Evolutionary conservation across 2,888 invertebrate genomes (phyloP), one percentile per base, ranked within the genome.

Genomic region (Minunthozetes semirufus): DNA sequence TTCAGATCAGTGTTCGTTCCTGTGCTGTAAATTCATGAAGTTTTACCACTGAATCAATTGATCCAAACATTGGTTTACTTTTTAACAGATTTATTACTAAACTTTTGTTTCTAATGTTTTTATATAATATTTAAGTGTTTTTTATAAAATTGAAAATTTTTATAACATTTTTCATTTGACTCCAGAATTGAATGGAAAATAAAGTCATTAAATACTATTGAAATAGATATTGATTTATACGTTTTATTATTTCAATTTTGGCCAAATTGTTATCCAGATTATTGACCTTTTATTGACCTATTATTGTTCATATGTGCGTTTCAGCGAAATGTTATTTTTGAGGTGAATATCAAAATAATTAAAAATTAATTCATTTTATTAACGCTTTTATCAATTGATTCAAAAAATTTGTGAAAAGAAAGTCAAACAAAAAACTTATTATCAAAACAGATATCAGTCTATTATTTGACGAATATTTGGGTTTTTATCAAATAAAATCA

Each of bases 1-100:
- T 48, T 68, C 73, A 48, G 73, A 74, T 27, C 63, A 50, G 38
- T 74, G 73, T 63, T 74, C 73, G 29, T 74, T 74, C 50, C 66
- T 74, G 29, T 74, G 73, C 73, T 74, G 73, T 68, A 74, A 68
- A 74, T 74, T 74, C 25, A 74, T 63, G 33, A 33, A 42, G n/a
- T 74, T 74, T 50, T 74, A 74, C 25, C 70, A 70, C 5, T 70
- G 46, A 70, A 27, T 70, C 46, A 22, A 33, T 33, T 29, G 2
- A 63, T 38, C 1, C 13, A 27, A 25, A 25, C 5, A 59, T 50
- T 2, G 11, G 19, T 50, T 50, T 42, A 42, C 22, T 19, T 56
- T 13, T 56, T 19, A 56, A 25, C 56, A 56, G 22, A 33, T 29
- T 29, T 27, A 33, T 29, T 29, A 61, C 17, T 29, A 61, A 59